phyloP scores from a whole-genome alignment of 2,888 invertebrate species.

The Tenthredo mesomela region DNA sequence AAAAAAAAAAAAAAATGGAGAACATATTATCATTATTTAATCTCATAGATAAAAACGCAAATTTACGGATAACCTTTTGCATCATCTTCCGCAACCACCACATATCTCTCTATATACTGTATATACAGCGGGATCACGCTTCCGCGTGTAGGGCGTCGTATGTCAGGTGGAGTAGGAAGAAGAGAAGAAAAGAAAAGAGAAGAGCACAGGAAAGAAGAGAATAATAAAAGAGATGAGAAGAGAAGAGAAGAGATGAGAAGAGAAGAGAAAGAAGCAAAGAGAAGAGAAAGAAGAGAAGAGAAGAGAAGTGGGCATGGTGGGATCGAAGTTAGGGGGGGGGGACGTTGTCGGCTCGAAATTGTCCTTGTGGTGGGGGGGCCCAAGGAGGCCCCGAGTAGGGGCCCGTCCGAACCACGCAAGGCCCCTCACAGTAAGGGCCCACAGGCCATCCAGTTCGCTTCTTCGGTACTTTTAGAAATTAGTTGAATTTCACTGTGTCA shows the following conservation, averaged over 20 bases:
- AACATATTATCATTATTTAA: not conserved
- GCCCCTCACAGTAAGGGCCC: slow-evolving; percentile 77
- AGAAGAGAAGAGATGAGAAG: not conserved
- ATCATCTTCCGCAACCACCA: slow-evolving; percentile 31
- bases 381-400: slow-evolving; percentile 62
- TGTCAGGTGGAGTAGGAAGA: slow-evolving; percentile 43
- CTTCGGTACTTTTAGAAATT: slow-evolving; percentile 74
- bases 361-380: slow-evolving; percentile 45
- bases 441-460: slow-evolving; percentile 76
- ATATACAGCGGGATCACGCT: slow-evolving; percentile 12
- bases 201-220: too few relatives aligned
- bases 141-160: slow-evolving; percentile 23
- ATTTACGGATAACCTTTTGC: slow-evolving; percentile 18
- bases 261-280: too few relatives aligned
- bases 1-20: not conserved
- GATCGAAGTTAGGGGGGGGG: slow-evolving; percentile 41
- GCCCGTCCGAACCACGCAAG: slow-evolving; percentile 68
- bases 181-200: slow-evolving; percentile 48
- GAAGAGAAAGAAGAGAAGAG: not conserved
- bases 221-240: not conserved
- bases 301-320: slow-evolving; percentile 34
- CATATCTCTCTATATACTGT: not conserved
- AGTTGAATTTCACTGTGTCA: slow-evolving; percentile 67
- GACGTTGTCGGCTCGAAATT: slow-evolving; percentile 46
- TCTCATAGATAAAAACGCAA: not conserved